Evolutionary conservation across 2,888 invertebrate species (phyloP), one percentile per base, ranked within the genome.

Genomic region (Thyatira batis): DNA sequence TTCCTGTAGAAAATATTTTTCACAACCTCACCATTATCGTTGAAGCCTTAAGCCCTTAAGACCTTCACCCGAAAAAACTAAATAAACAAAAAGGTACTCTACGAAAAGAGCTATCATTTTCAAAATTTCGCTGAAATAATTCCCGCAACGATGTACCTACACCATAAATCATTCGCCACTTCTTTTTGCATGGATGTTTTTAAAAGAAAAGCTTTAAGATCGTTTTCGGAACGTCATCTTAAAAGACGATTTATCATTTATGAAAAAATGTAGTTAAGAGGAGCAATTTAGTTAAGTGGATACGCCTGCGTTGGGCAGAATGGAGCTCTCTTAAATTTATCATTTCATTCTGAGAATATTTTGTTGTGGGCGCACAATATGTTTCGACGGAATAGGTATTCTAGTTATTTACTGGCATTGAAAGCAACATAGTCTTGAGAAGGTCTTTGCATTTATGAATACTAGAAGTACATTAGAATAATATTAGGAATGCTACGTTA

Each of bases 211-310:
- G 67, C 55, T 53, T 33, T 45, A 56, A 57, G 51, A 62, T 55
- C 45, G 49, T 45, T 48, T 49, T 56, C 21, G 44, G 52, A 59
- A 63, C 66, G 61, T 59, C 58, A 53, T 57, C 8, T 48, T 52
- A 33, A 51, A 52, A 53, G 44, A 45, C 45, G 45, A 54, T 54
- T 57, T 61, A 61, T 64, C 64, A 67, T 67, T 69, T 64, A 54
- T 51, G 23, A 46, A 49, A 61, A 45, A 53, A 55, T 60, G 63
- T 59, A 65, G 58, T 57, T 58, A 55, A 43, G 56, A 45, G 53
- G 55, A 66, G 58, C 63, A 69, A 70, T 69, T 69, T 63, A 49
- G 30, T 60, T 56, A 58, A 66, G 61, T 62, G 61, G 57, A 28
- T 53, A 51, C 51, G 28, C 58, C 11, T 50, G 23, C 39, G 33